A percentile compares a stretch with the other conserved stretches of the same genome.
These are phyloP conservation scores for Prenolepis imparis DNA, from an alignment of 2,888 invertebrate genomes.

Conservation along the genomic window DNA sequence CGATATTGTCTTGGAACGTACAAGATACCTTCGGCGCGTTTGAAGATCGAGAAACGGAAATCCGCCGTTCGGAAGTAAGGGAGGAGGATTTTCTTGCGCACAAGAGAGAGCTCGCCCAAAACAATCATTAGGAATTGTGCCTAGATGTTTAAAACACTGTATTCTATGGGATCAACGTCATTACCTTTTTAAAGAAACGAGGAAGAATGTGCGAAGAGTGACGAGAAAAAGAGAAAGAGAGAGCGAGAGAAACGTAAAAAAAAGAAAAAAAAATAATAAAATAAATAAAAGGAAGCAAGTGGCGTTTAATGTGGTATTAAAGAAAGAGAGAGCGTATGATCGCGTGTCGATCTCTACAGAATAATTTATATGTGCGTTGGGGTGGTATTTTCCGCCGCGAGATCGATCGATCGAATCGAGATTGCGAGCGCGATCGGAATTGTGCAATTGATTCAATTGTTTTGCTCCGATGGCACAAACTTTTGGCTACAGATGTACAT, in stretches of 20 bases:
- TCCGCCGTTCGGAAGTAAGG: slow-evolving; percentile 36
- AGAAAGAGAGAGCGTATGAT: slow-evolving; percentile 56
- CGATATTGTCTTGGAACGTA: neutral
- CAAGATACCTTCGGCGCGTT: slow-evolving; percentile 10
- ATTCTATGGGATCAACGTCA: slow-evolving; percentile 84
- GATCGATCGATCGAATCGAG: slow-evolving; percentile 46
- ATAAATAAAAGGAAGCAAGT: slow-evolving; percentile 51
- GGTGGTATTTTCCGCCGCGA: slow-evolving; percentile 40
- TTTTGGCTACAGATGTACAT: slow-evolving; percentile 33
- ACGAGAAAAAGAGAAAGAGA: slow-evolving; percentile 34
- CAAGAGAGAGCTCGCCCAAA: slow-evolving; percentile 79
- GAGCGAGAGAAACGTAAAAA: slow-evolving; percentile 57
- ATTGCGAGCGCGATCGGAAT: slow-evolving; percentile 61
- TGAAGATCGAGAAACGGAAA: slow-evolving; percentile 31
- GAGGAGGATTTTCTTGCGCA: slow-evolving; percentile 74
- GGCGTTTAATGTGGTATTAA: slow-evolving; percentile 44
- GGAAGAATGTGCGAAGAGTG: slow-evolving; percentile 54
- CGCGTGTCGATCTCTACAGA: slow-evolving; percentile 42
- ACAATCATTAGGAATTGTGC: slow-evolving; percentile 85
- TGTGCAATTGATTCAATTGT: slow-evolving; percentile 36
- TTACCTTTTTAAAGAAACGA: slow-evolving; percentile 76
- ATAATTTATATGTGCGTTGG: slow-evolving; percentile 44
- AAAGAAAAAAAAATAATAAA: no score
- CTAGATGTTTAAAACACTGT: slow-evolving; percentile 82
- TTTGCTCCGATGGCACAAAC: slow-evolving; percentile 41